Percentiles rank a stretch among this genome's conserved stretches.
Evolutionary conservation across 1,140 invertebrate species (phyloP).

Genomic region (Drosophila burlai): DNA sequence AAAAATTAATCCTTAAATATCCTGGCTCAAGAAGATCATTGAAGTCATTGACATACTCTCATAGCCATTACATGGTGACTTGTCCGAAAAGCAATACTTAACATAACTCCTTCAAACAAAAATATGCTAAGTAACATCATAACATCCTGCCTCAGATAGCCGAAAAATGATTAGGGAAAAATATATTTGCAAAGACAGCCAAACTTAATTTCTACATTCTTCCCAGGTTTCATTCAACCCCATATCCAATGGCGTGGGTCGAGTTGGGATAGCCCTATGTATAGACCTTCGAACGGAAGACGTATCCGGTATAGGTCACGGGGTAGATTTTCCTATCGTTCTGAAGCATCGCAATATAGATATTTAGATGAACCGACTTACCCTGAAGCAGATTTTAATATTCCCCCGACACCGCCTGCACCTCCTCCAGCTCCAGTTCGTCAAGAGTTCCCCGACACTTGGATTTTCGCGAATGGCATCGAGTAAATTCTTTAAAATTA

Average conservation of each 20-base stretch:
- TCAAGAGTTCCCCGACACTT: constrained; percentile 23
- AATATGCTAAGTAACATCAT: neutral
- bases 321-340: neutral
- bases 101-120: neutral
- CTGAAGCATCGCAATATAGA: too few relatives aligned
- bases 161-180: neutral
- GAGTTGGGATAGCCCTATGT: neutral
- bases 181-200: neutral
- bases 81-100: neutral
- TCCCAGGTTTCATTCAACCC: neutral
- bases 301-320: neutral
- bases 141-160: neutral
- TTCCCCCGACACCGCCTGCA: neutral
- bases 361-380: too few relatives aligned
- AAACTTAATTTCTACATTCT: neutral
- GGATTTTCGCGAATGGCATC: constrained; percentile 17
- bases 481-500: constrained; percentile 15
- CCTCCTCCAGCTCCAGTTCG: constrained; percentile 1
- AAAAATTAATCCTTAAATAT: neutral
- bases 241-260: too few relatives aligned
- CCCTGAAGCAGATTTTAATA: too few relatives aligned
- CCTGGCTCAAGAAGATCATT: neutral
- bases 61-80: neutral
- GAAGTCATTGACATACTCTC: neutral
- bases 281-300: neutral